These are phyloP conservation scores for Microchirus variegatus DNA, from an alignment of 2,797 vertebrate genomes.

Conservation along the genomic window DNA sequence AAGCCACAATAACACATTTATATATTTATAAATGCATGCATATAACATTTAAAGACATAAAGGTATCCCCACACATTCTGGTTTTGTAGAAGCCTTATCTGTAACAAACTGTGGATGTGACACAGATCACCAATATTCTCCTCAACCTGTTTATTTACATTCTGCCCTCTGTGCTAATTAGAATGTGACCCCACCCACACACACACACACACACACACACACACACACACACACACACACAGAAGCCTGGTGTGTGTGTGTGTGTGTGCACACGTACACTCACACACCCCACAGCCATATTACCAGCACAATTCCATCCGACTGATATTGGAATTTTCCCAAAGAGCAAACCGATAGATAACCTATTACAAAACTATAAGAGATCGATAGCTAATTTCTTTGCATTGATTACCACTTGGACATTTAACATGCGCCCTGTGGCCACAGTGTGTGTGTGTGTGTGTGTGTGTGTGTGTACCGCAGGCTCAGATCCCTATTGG, in stretches of 20 bases:
- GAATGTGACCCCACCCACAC: slow-evolving; percentile 77
- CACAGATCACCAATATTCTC: slow-evolving; percentile 67
- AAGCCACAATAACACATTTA: no score
- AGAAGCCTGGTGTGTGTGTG: slow-evolving; percentile 14
- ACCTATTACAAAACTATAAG: slow-evolving; percentile 94
- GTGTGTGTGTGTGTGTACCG: slow-evolving; percentile 85
- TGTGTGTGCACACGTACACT: slow-evolving; percentile 17
- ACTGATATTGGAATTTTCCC: slow-evolving; percentile 90
- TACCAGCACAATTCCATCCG: slow-evolving; percentile 87
- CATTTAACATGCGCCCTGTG: slow-evolving; percentile 91
- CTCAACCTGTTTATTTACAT: slow-evolving; percentile 78
- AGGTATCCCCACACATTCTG: no score
- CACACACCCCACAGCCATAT: slow-evolving; percentile 65
- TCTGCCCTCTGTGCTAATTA: slow-evolving; percentile 88
- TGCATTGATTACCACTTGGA: slow-evolving; percentile 94
- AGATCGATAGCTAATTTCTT: slow-evolving; percentile 98
- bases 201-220: slow-evolving; percentile 38
- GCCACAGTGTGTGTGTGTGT: slow-evolving; percentile 86
- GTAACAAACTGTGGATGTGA: slow-evolving; percentile 62
- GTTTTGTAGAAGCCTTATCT: slow-evolving; percentile 17
- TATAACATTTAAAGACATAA: no score
- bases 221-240: slow-evolving; percentile 34
- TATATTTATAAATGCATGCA: no score
- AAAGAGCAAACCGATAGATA: slow-evolving; percentile 98
- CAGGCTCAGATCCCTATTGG: slow-evolving; percentile 80